Base-by-base conservation (phyloP, 1,140 invertebrate species). In the Heliconius eleuchia region DNA sequence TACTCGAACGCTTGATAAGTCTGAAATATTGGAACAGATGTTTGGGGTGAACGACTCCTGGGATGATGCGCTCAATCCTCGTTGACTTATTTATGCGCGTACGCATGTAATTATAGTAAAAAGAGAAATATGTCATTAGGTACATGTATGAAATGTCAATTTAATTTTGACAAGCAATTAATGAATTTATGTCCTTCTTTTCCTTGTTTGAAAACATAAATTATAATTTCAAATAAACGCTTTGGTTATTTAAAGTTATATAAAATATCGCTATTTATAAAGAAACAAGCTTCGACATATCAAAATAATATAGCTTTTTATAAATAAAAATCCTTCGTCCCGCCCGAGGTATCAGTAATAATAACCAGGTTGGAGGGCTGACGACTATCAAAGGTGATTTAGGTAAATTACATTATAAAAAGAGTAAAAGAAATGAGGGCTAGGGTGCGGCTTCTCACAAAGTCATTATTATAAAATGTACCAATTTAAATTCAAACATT, bases 361-460 rank as follows among this genome's bases (percentile, higher is more conserved):
- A 80, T 78, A 76, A 82, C 84, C 80, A 85, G 83, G 74, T 82
- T 79, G 73, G 82, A 87, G 86, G 85, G 85, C 81, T 80, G 80
- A 80, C 79, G 84, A 88, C 79, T 83, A 80, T 78, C 82, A 82
- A 81, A 88, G 91, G 89, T 94, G 91, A 94, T 94, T 94, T 91
- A 89, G 89, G 89, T 91, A 94, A 94, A 94, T 94, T 92, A 92
- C 90, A 91, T 94, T 92, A 91, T 92, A 92, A 92, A 94, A 94
- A 90, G 84, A 87, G 84, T 81, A 90, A 88, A 88, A 85, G 84
- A 87, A 85, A 84, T 82, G 81, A 85, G 87, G 89, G 85, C 78
- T 81, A 79, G 83, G 85, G 85, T 76, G 87, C 88, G 88, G 89
- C 86, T 80, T 84, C 81, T 82, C 89, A 83, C 85, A 91, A 93